Conservation (phyloP, 2,888 invertebrate genomes). For the Mesorhabditis spiculigera region DNA sequence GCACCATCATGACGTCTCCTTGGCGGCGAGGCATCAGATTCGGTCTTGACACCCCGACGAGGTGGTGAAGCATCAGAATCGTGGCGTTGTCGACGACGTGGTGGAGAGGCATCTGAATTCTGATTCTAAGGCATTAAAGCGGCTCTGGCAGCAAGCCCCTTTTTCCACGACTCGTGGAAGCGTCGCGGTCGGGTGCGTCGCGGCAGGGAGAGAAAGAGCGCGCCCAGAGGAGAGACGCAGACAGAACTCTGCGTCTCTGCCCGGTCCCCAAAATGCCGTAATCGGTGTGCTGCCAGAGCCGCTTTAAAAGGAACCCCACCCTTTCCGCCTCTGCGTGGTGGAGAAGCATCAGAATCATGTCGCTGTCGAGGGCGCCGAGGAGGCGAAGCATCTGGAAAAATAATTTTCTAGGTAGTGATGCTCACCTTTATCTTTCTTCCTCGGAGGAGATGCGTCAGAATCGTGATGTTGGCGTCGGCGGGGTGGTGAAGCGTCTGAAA, state of each 20-base stretch:
- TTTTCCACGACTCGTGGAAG: too few relatives aligned
- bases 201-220: too few relatives aligned
- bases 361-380: background rate
- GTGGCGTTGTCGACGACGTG: background rate
- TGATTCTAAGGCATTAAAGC: background rate
- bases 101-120: slow-evolving; percentile 2
- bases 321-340: background rate
- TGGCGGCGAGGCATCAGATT: slow-evolving; percentile 13
- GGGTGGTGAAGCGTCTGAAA: slow-evolving; percentile 7
- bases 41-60: too few relatives aligned
- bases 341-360: background rate
- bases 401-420: background rate
- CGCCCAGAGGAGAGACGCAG: too few relatives aligned
- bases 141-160: too few relatives aligned
- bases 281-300: too few relatives aligned
- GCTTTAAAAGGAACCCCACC: background rate
- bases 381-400: background rate
- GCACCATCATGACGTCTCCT: slow-evolving; percentile 19
- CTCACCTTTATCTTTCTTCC: background rate
- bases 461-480: slow-evolving; percentile 8
- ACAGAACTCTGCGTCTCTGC: too few relatives aligned
- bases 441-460: slow-evolving; percentile 7
- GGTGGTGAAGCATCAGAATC: background rate
- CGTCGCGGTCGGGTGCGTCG: too few relatives aligned
- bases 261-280: too few relatives aligned